These are phyloP conservation scores for Echeneis naucrates DNA, from an alignment of 2,797 vertebrate genomes.

Conservation along the genomic window DNA sequence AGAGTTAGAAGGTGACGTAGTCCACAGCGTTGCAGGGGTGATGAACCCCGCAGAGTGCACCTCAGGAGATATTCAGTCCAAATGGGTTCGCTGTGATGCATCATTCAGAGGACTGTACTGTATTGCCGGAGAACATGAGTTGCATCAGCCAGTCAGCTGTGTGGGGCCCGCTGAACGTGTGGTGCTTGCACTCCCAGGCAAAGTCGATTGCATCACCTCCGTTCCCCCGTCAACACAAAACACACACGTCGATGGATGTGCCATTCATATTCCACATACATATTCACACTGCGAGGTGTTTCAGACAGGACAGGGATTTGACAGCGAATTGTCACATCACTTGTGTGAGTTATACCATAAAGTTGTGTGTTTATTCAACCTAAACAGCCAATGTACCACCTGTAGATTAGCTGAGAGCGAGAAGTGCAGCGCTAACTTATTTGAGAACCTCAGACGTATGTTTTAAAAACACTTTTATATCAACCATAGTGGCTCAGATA, in stretches of 20 bases:
- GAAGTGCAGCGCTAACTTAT: no score
- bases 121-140: constrained; percentile 30
- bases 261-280: constrained; percentile 13
- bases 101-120: constrained; percentile 48
- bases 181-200: constrained; percentile 47
- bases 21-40: constrained; percentile 27
- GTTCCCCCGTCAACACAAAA: constrained; percentile 18
- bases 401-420: not conserved
- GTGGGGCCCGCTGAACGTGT: not conserved
- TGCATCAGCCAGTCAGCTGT: constrained; percentile 62
- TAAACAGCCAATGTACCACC: not conserved
- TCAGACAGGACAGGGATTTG: not conserved
- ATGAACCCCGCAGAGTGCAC: constrained; percentile 39
- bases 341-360: not conserved
- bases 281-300: not conserved
- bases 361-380: not conserved
- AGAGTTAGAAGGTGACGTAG: constrained; percentile 46
- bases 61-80: constrained; percentile 35
- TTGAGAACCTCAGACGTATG: no score
- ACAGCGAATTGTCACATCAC: no score
- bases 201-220: constrained; percentile 63
- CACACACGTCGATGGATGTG: not conserved
- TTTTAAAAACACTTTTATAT: no score
- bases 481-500: no score
- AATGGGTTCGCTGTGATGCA: constrained; percentile 44